Percentiles rank a stretch among this genome's conserved stretches.
Conservation (phyloP, 2,113 vertebrate species). For the Macaca fascicularis region T2T-MFA8v1.1 NC_088386.1:3906501-3907000, state of each 20-base stretch:
- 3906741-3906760: conserved; percentile 66
- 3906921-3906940: background rate
- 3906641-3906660: rapidly evolving
- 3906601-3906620: rapidly evolving
- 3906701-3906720: conserved; percentile 93
- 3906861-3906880: background rate
- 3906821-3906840: conserved; percentile 80
- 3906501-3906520: background rate
- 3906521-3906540: background rate
- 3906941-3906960: background rate
- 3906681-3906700: conserved; percentile 90
- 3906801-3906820: conserved; percentile 93
- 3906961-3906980: background rate
- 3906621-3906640: rapidly evolving
- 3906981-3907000: background rate
- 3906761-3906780: conserved; percentile 70
- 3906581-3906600: rapidly evolving
- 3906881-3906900: background rate
- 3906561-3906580: too few species aligned
- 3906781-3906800: conserved; percentile 88
- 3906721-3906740: conserved; percentile 85
- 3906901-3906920: background rate
- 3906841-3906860: background rate
- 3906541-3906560: too few species aligned
- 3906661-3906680: too few species aligned